phyloP scores from a whole-genome alignment of 2,113 vertebrate species.

The Istiophorus platypterus region DNA sequence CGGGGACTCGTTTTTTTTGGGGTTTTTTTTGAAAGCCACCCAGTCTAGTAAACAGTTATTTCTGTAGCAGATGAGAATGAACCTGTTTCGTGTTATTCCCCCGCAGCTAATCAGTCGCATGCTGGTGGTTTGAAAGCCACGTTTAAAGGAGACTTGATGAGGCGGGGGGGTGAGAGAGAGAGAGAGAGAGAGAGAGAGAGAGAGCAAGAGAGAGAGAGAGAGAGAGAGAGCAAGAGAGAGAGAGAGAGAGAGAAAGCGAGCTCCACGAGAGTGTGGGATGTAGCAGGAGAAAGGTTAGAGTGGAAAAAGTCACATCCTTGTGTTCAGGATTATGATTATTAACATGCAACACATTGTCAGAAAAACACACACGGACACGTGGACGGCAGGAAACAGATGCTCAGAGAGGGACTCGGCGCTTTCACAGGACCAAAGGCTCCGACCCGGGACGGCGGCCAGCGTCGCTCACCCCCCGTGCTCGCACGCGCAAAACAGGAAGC shows the following conservation, averaged over 20 bases:
- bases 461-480: constrained; percentile 50
- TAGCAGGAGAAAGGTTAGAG: background rate
- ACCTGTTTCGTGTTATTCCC: constrained; percentile 50
- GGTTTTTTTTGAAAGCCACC: background rate
- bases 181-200: background rate
- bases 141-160: constrained; percentile 22
- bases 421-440: constrained; percentile 55
- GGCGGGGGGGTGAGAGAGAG: too few species aligned
- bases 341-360: background rate
- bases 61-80: background rate
- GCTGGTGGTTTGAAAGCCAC: constrained; percentile 13
- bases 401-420: constrained; percentile 30
- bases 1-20: too few species aligned
- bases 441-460: constrained; percentile 41
- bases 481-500: constrained; percentile 37
- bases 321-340: background rate
- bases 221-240: background rate
- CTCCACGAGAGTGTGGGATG: too few species aligned
- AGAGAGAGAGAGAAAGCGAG: background rate
- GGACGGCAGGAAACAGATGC: constrained; percentile 74
- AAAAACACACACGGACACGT: background rate
- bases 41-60: background rate
- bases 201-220: constrained; percentile 33
- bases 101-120: constrained; percentile 41
- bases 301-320: background rate